phyloP scores from a whole-genome alignment of 2,113 vertebrate species.

The Nyctereutes procyonoides region DNA sequence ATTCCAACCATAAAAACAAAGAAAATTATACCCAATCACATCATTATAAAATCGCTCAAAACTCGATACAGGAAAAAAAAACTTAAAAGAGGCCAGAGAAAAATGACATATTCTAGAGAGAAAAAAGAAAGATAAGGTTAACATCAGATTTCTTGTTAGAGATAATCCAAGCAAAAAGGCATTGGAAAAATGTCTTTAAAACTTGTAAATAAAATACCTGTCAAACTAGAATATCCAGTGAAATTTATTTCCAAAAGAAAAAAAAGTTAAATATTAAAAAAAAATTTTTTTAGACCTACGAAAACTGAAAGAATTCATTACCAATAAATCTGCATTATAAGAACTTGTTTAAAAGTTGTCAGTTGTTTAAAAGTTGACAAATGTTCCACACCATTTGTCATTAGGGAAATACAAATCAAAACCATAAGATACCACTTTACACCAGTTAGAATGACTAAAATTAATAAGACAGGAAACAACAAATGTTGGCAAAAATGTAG shows the following conservation, averaged over 20 bases:
- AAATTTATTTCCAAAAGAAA: background rate
- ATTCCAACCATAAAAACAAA: background rate
- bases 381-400: no score
- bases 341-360: background rate
- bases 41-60: background rate
- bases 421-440: no score
- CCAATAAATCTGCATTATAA: background rate
- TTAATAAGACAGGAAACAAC: no score
- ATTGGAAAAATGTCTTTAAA: background rate
- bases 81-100: background rate
- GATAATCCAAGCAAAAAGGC: conserved; percentile 19
- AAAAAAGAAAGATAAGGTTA: background rate
- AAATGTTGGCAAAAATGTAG: no score
- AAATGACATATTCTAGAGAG: background rate
- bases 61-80: background rate
- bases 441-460: no score
- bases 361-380: no score
- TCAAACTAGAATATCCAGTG: background rate
- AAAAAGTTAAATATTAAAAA: background rate
- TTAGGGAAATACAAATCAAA: no score
- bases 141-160: background rate
- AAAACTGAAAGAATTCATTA: conserved; percentile 30
- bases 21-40: background rate
- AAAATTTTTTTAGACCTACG: background rate
- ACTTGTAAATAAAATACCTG: background rate